Percentiles rank a stretch among this genome's conserved stretches.
Evolutionary conservation across 1,140 invertebrate genomes (phyloP).

Genomic region (Drosophila auraria): DNA sequence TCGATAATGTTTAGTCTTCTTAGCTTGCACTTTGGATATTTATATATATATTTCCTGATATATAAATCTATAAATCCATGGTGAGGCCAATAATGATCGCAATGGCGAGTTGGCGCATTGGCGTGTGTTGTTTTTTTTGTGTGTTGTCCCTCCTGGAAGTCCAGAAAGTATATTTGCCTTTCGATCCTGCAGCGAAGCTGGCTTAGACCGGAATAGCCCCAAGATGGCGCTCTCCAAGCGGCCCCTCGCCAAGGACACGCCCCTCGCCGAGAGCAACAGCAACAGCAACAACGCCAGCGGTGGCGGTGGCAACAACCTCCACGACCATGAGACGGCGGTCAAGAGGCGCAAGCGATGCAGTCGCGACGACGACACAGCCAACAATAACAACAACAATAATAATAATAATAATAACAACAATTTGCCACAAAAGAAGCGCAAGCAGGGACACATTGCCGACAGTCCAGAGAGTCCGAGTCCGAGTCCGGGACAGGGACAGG

Average conservation of each 20-base stretch:
- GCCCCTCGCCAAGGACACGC: slow-evolving; percentile 81
- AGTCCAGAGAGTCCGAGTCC: slow-evolving; percentile 40
- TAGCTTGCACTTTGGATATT: slow-evolving; percentile 2
- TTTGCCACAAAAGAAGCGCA: slow-evolving; percentile 51
- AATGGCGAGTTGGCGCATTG: background rate
- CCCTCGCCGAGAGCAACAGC: slow-evolving; percentile 67
- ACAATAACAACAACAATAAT: slow-evolving; percentile 88
- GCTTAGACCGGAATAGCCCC: slow-evolving; percentile 5
- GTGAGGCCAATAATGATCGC: background rate
- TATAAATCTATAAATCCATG: background rate
- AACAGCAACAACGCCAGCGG: slow-evolving; percentile 31
- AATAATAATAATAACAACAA: slow-evolving; percentile 51
- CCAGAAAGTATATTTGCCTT: slow-evolving; percentile 11
- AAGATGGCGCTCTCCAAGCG: slow-evolving; percentile 83
- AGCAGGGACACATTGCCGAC: slow-evolving; percentile 31
- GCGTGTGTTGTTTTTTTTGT: background rate
- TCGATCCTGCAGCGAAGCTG: slow-evolving; percentile 13
- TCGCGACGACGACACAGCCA: slow-evolving; percentile 83
- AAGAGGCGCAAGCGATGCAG: slow-evolving; percentile 82
- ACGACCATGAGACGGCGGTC: slow-evolving; percentile 73
- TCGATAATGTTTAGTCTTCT: slow-evolving; percentile 35
- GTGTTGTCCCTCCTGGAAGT: background rate
- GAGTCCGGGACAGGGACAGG: background rate
- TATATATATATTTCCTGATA: background rate
- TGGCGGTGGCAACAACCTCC: slow-evolving; percentile 30